Conservation (phyloP, 2,797 vertebrate genomes). For the Megalops cyprinoides region DNA sequence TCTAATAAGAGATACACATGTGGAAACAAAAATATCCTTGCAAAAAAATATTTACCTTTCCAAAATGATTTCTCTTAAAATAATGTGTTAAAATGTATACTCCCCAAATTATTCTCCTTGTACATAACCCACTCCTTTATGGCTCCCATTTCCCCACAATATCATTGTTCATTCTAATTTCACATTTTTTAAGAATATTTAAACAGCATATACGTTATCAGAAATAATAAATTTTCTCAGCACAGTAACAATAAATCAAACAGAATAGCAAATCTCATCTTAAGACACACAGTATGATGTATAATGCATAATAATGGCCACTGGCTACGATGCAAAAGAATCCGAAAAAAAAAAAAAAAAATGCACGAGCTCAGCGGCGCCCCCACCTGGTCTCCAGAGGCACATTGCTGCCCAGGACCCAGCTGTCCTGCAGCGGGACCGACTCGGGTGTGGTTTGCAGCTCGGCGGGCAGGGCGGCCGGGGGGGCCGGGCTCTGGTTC, state of each 20-base stretch:
- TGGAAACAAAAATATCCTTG: neutral
- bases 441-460: conserved; percentile 93
- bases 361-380: neutral
- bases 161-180: neutral
- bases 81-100: neutral
- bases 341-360: neutral
- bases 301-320: neutral
- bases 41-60: neutral
- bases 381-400: conserved; percentile 91
- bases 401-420: conserved; percentile 95
- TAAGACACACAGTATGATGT: too few species aligned
- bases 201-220: too few species aligned
- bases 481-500: conserved; percentile 89
- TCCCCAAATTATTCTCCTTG: neutral
- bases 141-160: neutral
- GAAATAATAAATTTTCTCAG: too few species aligned
- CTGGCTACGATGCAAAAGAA: neutral
- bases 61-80: neutral
- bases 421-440: conserved; percentile 95
- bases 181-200: neutral
- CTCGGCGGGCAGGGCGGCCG: conserved; percentile 90
- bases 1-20: neutral
- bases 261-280: neutral
- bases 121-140: neutral
- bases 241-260: neutral